A percentile compares a stretch with the other conserved stretches of the same genome.
Evolutionary conservation across 30 jellyfish, hydroid and myxozoan species (phyloP).

Genomic region (Hydractinia symbiolongicarpus): DNA sequence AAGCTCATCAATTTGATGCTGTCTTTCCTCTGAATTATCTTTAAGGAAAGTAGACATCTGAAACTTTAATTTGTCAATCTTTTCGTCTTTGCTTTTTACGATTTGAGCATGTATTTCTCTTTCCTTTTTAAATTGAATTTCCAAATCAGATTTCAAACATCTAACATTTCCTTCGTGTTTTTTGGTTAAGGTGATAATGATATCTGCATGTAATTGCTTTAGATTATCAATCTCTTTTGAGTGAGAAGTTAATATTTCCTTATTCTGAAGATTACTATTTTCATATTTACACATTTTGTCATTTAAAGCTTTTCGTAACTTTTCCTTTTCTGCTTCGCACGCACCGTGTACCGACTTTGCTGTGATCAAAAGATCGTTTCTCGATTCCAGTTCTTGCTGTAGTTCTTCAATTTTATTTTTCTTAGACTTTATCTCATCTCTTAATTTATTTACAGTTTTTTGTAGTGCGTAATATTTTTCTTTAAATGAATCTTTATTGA

Average conservation of each 20-base stretch:
- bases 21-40: slow-evolving; percentile 71
- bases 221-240: slow-evolving; percentile 11
- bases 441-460: slow-evolving; percentile 4
- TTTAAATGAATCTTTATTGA: background rate
- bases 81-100: slow-evolving; percentile 46
- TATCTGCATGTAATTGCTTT: slow-evolving; percentile 12
- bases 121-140: background rate
- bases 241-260: slow-evolving; percentile 10
- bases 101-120: slow-evolving; percentile 30
- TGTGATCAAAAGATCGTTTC: background rate
- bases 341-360: background rate
- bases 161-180: background rate
- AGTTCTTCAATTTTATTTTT: slow-evolving; percentile 14
- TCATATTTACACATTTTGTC: background rate
- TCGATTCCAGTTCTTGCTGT: background rate
- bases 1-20: slow-evolving; percentile 69
- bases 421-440: slow-evolving; percentile 19
- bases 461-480: background rate
- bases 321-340: background rate
- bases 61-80: slow-evolving; percentile 36
- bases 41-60: slow-evolving; percentile 56
- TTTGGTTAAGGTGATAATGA: background rate
- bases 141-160: slow-evolving; percentile 1
- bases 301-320: background rate
- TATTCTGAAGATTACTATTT: background rate